Evolutionary conservation across 2,888 invertebrate species (phyloP), one percentile per base, ranked within the genome.

Genomic region (Cheilosia impressa): DNA sequence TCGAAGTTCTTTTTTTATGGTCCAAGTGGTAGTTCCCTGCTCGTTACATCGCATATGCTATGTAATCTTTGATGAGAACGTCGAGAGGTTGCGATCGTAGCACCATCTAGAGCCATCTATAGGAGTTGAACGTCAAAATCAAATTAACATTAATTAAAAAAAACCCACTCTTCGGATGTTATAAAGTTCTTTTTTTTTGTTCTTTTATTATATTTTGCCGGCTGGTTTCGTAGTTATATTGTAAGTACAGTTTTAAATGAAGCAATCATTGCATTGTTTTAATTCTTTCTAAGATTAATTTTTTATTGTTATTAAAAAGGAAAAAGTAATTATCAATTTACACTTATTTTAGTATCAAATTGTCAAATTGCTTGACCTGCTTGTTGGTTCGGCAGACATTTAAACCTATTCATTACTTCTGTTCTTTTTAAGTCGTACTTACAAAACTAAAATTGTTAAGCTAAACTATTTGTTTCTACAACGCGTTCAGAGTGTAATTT

Each of bases 181-280:
- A 68, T 68, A 41, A 47, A 53, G 31, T 58, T 60, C 52, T 57
- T 60, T 47, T 22, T 22, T 50, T n/a, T 62, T 62, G 22, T 68
- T 73, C 19, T 38, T 62, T 73, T 68, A 41, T 68, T 60, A 66
- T 47, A 60, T 41, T 60, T 69, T 38, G 68, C 57, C 79, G 60
- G 83, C 69, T 57, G 34, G 24, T 62, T 43, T 65, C 24, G 13
- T 65, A 31, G 31, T 31, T 31, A 57, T 34, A 24, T 66, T 79
- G 84, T 84, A 84, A 84, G 84, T 84, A 84, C 84, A 84, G 47
- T 84, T 79, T 38, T 71, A 75, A 76, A 80, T 31, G 47, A 84
- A 79, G 83, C 80, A 68, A 69, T 68, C 47, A 41, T 52, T 68
- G 53, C 45, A 45, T 45, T 53, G 31, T 45, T 55, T 62, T 41